Conservation (phyloP, 2,888 invertebrate species). For the Rhabditoides inermis region DNA sequence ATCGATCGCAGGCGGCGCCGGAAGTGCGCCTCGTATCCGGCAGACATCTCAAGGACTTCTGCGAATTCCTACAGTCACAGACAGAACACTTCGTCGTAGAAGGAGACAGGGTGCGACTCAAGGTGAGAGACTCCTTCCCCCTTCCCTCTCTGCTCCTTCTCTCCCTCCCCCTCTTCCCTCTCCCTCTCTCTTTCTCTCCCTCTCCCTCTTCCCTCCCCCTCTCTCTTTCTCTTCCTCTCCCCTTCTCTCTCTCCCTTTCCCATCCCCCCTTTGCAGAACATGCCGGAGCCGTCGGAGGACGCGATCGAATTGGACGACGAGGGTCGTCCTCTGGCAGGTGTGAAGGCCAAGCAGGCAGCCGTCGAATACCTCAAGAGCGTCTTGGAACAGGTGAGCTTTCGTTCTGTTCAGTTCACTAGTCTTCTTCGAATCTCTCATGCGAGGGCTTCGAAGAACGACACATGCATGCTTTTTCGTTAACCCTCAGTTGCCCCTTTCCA, state of each 20-base stretch:
- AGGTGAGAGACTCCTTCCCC: slow-evolving; percentile 9
- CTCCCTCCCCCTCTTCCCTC: too few relatives aligned
- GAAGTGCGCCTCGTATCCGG: slow-evolving; percentile 92
- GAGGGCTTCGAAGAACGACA: not conserved
- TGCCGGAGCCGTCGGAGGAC: slow-evolving; percentile 49
- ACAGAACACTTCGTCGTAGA: slow-evolving; percentile 74
- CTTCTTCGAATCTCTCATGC: not conserved
- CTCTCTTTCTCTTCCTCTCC: not conserved
- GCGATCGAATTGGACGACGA: slow-evolving; percentile 49
- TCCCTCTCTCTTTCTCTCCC: not conserved
- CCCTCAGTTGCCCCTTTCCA: not conserved
- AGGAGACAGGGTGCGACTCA: slow-evolving; percentile 48
- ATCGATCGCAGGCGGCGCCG: slow-evolving; percentile 80
- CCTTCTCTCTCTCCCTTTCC: too few relatives aligned
- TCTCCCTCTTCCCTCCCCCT: too few relatives aligned
- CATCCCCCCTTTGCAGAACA: slow-evolving; percentile 20
- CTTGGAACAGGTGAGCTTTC: slow-evolving; percentile 35
- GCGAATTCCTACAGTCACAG: slow-evolving; percentile 76
- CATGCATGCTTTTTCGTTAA: not conserved
- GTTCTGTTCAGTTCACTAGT: not conserved
- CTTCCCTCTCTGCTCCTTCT: too few relatives aligned
- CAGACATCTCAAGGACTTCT: slow-evolving; percentile 86
- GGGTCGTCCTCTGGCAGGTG: slow-evolving; percentile 46
- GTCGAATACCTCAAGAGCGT: slow-evolving; percentile 48
- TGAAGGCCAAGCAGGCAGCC: slow-evolving; percentile 50